Percentiles rank a stretch among this genome's conserved stretches.
These are phyloP conservation scores for Drosophila tripunctata DNA, from an alignment of 2,888 invertebrate genomes.

Conservation along the genomic window DNA sequence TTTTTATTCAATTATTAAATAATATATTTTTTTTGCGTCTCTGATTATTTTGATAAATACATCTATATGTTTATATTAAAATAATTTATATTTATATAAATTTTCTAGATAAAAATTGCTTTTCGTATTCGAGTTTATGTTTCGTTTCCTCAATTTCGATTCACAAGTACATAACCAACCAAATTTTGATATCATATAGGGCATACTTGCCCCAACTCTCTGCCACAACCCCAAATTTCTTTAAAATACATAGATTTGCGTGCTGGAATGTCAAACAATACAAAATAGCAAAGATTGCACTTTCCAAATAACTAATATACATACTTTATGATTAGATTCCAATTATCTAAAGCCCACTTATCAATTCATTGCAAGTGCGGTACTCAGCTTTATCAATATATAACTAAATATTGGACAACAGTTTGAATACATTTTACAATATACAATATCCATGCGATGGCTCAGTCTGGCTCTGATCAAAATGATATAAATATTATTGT, in stretches of 20 bases:
- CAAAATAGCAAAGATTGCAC: constrained; percentile 23
- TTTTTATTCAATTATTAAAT: constrained; percentile 33
- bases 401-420: neutral
- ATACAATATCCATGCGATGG: neutral
- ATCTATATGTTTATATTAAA: constrained; percentile 21
- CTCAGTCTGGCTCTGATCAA: constrained; percentile 27
- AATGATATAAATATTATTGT: constrained; percentile 8
- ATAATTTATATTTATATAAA: constrained; percentile 42
- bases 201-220: neutral
- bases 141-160: constrained; percentile 68
- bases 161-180: constrained; percentile 46
- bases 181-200: constrained; percentile 30
- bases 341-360: constrained; percentile 31
- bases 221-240: neutral
- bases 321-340: constrained; percentile 36
- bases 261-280: constrained; percentile 53
- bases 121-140: constrained; percentile 56
- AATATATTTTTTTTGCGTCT: constrained; percentile 18
- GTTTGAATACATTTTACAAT: constrained; percentile 1
- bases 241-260: constrained; percentile 29
- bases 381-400: neutral
- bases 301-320: constrained; percentile 48
- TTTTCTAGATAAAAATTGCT: constrained; percentile 63
- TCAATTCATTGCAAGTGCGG: constrained; percentile 4
- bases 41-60: constrained; percentile 27